Conservation (phyloP, 2,888 invertebrate genomes). For the Spatulosminthurus flaviceps region DNA sequence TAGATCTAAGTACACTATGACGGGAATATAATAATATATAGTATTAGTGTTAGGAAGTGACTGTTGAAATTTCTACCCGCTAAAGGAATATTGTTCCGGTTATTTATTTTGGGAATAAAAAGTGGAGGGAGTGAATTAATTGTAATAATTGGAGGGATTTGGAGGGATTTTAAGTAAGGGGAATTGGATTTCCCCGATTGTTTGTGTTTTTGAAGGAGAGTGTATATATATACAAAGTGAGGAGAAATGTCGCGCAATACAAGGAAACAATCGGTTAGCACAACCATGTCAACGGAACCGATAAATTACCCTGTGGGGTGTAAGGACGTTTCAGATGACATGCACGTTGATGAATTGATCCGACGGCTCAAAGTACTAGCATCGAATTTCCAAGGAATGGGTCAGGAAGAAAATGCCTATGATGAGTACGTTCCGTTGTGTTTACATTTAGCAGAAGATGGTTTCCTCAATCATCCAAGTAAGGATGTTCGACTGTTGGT, state of each 20-base stretch:
- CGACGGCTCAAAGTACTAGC: conserved; percentile 92
- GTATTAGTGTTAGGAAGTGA: background rate
- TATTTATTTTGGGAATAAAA: background rate
- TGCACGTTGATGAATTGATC: conserved; percentile 95
- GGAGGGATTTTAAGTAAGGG: background rate
- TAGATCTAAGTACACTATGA: too few relatives aligned
- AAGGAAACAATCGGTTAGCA: conserved; percentile 35
- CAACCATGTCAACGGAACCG: conserved; percentile 62
- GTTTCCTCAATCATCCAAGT: conserved; percentile 87
- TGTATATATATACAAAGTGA: background rate
- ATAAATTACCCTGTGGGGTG: conserved; percentile 95
- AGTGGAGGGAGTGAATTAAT: background rate
- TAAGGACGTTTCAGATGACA: conserved; percentile 91
- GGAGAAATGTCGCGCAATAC: conserved; percentile 42
- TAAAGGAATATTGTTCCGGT: conserved; percentile 5
- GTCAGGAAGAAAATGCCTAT: conserved; percentile 93
- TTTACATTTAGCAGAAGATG: conserved; percentile 90
- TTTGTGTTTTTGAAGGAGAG: too few relatives aligned
- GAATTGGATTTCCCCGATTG: conserved; percentile 1
- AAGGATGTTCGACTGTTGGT: conserved; percentile 93
- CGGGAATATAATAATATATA: too few relatives aligned
- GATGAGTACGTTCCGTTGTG: conserved; percentile 92
- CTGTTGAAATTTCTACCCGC: conserved; percentile 1
- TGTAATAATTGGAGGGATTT: background rate
- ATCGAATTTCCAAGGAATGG: conserved; percentile 94